Evolutionary conservation across 30 jellyfish, hydroid and myxozoan species (phyloP), one percentile per base, ranked within the genome.

Genomic region (Aurelia sp.): DNA sequence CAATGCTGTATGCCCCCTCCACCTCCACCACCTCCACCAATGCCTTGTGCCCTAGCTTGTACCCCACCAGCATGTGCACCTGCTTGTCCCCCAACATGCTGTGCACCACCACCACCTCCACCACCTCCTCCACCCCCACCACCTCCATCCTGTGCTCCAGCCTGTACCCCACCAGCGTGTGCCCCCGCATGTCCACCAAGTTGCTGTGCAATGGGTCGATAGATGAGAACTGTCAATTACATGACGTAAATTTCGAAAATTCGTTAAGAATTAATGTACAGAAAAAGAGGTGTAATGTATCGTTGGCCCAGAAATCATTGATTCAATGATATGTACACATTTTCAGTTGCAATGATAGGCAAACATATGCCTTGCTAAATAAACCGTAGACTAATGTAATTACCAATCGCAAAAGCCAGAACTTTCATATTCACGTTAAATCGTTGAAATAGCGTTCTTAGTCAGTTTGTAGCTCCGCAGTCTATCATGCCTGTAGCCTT

Each of bases 171-270:
- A 74, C 96, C 98, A 4, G 91, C 96, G 5, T 83, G 85, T 70
- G 98, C 96, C 44, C 97, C 97, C 50, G 92, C 97, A 57, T 84
- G 93, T 57, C 93, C 93, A 71, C 86, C 73, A 84, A 71, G 86
- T 22, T 84, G 93, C 81, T 84, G 93, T 50, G 85, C 87, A 23
- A 71, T 84, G 93, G 93, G 93, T 22, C 81, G 93, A 61, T 84
- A 73, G 71, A 18, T 3, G 47, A 37, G 19, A 17, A 66, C 44
- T 44, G 55, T 9, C 55, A 44, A 44, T 44, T 44, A 12, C 13
- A 35, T 16, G 35, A 66, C 23, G 77, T 17, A 66, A 18, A 3
- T 1, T n/a, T 20, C 6, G 55, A n/a, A 9, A 35, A 66, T n/a
- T 66, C 51, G 77, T 66, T 22, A 16, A 33, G 55, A 66, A 22